phyloP scores from a whole-genome alignment of 1,140 invertebrate genomes.

The Diachasmimorpha longicaudata region DNA sequence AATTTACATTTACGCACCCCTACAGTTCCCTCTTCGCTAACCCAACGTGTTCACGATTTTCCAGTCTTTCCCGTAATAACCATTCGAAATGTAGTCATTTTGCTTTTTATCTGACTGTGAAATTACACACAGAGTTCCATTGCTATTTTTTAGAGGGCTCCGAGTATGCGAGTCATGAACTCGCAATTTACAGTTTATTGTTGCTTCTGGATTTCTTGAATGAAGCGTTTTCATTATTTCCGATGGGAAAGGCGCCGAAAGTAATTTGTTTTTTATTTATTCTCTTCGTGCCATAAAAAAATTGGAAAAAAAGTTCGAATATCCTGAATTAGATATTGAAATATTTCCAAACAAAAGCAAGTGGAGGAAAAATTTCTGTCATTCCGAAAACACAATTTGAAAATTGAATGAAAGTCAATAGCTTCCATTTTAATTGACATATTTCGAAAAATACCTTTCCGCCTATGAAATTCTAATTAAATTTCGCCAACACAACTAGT shows the following conservation, averaged over 20 bases:
- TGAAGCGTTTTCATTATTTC: not conserved
- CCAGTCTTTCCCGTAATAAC: not conserved
- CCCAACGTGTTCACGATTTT: not conserved
- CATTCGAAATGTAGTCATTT: not conserved
- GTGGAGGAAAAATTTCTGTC: too few species aligned
- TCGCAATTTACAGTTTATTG: not conserved
- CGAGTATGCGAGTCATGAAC: not conserved
- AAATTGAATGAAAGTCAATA: too few species aligned
- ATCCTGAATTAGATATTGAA: too few species aligned
- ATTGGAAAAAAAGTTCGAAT: too few species aligned
- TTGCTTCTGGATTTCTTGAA: not conserved
- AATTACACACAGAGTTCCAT: not conserved
- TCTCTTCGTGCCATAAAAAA: not conserved
- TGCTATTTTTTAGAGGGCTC: not conserved
- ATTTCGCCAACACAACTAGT: too few species aligned
- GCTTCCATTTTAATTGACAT: too few species aligned
- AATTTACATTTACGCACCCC: constrained; percentile 2
- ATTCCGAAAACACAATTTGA: too few species aligned
- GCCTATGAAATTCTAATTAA: too few species aligned
- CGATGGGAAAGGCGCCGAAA: too few species aligned
- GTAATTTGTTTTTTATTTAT: too few species aligned
- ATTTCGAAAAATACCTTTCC: too few species aligned
- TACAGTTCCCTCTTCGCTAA: not conserved
- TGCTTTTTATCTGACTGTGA: not conserved
- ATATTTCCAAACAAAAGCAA: too few species aligned